Conservation (phyloP, 2,797 vertebrate species). For the Bradypodion pumilum region DNA sequence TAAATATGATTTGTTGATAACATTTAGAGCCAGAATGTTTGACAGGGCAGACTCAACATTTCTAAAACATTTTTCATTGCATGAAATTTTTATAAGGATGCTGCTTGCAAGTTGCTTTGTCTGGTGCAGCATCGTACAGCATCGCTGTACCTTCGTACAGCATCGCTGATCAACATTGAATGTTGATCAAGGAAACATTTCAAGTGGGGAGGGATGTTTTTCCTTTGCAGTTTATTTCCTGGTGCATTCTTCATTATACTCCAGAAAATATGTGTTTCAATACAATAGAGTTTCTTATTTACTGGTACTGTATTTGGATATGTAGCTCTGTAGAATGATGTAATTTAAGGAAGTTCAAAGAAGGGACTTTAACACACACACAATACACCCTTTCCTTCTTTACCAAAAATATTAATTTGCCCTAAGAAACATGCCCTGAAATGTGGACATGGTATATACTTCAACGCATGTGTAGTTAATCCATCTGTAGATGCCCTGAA, state of each 20-base stretch:
- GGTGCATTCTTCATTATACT: neutral
- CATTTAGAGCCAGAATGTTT: neutral
- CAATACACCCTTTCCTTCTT: neutral
- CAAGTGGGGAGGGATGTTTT: neutral
- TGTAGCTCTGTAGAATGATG: neutral
- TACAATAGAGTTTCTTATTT: neutral
- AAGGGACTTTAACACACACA: accelerated
- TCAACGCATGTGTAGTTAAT: neutral
- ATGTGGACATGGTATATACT: neutral
- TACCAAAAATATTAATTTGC: slow-evolving; percentile 24
- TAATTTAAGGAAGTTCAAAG: neutral
- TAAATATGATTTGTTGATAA: neutral
- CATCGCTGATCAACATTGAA: neutral
- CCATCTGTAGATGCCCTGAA: neutral
- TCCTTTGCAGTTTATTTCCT: neutral
- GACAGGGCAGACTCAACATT: neutral
- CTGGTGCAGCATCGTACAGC: neutral
- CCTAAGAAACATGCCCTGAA: neutral
- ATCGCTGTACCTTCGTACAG: neutral
- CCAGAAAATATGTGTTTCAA: neutral
- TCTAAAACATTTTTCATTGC: neutral
- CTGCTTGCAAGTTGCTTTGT: neutral
- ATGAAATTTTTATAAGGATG: neutral
- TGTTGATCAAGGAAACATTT: neutral
- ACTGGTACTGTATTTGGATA: neutral